phyloP scores from a whole-genome alignment of 2,113 vertebrate genomes.

The Mola mola region DNA sequence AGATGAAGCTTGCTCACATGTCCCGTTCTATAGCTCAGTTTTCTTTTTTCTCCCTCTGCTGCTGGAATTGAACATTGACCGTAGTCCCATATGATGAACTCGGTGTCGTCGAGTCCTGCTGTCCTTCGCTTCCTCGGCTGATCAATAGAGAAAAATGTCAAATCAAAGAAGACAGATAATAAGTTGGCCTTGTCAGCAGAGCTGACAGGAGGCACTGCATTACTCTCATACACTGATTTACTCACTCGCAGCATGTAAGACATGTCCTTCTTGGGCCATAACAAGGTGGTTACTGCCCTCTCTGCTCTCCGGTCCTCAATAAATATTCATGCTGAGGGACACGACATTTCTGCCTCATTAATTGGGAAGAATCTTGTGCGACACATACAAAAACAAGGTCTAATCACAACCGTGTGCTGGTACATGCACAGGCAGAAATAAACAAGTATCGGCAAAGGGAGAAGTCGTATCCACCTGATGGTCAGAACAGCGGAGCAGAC shows the following conservation, averaged over 20 bases:
- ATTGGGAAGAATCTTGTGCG: background rate
- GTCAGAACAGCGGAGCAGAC: too few species aligned
- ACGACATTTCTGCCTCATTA: background rate
- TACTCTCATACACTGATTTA: background rate
- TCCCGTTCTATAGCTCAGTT: background rate
- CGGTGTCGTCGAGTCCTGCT: background rate
- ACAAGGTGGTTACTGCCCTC: background rate
- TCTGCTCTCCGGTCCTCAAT: background rate
- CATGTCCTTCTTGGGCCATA: background rate
- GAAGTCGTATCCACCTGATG: background rate
- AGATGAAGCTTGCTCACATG: too few species aligned
- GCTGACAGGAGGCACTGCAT: background rate
- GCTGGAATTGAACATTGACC: background rate
- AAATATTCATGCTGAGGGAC: background rate
- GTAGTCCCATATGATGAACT: background rate
- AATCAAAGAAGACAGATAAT: background rate
- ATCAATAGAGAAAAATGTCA: constrained; percentile 10
- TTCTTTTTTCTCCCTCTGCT: background rate
- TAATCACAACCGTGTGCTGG: background rate
- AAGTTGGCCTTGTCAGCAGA: background rate
- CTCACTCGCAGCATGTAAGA: background rate
- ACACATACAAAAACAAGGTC: background rate
- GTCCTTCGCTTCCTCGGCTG: background rate
- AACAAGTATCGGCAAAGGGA: too few species aligned
- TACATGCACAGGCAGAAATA: background rate